Conservation (phyloP, 64 coral and sea anemone species). For the Stichodactyla mertensii region DNA sequence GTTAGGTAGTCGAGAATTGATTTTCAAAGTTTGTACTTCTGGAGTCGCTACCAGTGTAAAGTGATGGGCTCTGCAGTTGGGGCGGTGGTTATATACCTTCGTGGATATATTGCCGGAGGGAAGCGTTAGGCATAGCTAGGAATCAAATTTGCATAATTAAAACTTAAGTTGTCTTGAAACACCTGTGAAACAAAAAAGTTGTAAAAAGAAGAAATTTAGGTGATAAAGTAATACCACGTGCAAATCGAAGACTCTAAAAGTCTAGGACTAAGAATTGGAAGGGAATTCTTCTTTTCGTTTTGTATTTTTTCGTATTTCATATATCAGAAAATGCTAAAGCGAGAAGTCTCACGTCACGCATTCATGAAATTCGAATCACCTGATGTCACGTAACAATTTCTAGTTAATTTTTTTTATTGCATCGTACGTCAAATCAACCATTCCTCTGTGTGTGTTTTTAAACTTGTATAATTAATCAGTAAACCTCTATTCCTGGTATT, state of each 20-base stretch:
- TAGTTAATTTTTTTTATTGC: neutral
- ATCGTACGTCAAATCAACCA: neutral
- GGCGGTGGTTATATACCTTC: neutral
- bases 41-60: neutral
- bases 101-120: neutral
- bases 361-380: neutral
- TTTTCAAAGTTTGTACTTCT: neutral
- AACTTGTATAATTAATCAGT: neutral
- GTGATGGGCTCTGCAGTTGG: neutral
- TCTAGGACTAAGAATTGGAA: neutral
- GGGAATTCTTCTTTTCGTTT: neutral
- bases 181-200: conserved; percentile 8
- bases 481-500: neutral
- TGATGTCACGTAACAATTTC: neutral
- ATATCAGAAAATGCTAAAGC: neutral
- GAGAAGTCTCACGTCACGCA: neutral
- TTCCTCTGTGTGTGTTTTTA: neutral
- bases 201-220: neutral
- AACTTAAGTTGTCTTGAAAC: neutral
- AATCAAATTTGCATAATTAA: neutral
- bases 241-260: neutral
- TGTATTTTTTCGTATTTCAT: neutral
- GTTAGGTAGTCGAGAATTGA: neutral
- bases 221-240: neutral
- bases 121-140: neutral